Conservation (phyloP, 2,888 invertebrate genomes). For the Aphodius granarius region DNA sequence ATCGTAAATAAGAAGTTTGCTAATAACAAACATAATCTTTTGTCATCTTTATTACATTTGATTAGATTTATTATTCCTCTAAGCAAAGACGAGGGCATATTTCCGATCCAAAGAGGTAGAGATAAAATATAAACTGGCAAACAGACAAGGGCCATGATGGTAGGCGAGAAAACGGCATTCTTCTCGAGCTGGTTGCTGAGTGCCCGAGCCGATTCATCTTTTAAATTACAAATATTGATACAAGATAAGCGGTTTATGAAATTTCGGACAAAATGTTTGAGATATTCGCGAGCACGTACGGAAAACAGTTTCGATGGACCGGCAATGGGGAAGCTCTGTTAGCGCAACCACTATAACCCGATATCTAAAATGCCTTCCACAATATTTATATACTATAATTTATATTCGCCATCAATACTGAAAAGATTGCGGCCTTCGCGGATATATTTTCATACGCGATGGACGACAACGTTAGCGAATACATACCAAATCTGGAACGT, state of each 20-base stretch:
- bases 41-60: too few relatives aligned
- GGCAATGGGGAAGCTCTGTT: constrained; percentile 21
- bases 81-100: not conserved
- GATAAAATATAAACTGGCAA: not conserved
- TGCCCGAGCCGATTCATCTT: constrained; percentile 44
- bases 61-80: not conserved
- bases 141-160: not conserved
- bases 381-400: constrained; percentile 50
- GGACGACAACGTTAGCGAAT: constrained; percentile 17
- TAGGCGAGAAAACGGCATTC: not conserved
- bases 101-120: not conserved
- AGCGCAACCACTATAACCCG: constrained; percentile 28
- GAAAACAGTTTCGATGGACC: constrained; percentile 44
- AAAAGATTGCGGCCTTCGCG: constrained; percentile 41
- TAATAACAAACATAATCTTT: too few relatives aligned
- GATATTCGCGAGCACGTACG: constrained; percentile 51
- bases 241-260: constrained; percentile 55
- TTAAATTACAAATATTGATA: constrained; percentile 56
- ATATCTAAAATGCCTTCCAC: constrained; percentile 44
- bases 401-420: constrained; percentile 49
- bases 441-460: constrained; percentile 33
- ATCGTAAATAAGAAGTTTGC: too few relatives aligned
- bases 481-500: not conserved
- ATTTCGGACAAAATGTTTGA: constrained; percentile 54
- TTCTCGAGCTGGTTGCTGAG: not conserved